Base-by-base conservation (phyloP, 2,797 vertebrate genomes). In the Sebastes matsubarae region DNA sequence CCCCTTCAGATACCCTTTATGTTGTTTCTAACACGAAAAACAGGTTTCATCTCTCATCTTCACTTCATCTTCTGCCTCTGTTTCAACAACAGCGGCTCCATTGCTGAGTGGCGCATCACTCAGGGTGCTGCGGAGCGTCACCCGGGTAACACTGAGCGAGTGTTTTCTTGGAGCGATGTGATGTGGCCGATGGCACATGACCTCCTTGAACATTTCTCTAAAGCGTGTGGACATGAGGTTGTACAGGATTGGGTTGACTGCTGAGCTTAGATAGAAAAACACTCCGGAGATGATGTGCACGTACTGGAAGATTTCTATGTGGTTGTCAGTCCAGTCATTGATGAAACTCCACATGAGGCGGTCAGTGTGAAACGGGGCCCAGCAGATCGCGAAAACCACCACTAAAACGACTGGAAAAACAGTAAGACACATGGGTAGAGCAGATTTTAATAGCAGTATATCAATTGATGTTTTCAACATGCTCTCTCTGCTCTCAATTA, bases 201-300 rank as follows among this genome's bases (percentile, higher is more conserved):
- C 97, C 81, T 98, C 97, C 75, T 92, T 95, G 94, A 99, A 99
- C 96, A 97, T 97, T 93, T 99, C 97, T 22, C 97, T 95, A 85
- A 99, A 99, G 32, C 97, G 97, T 0, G 95, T 97, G 83, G 98
- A 99, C 97, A 99, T 97, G 83, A 99, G 95, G 90, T 97, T 99
- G 94, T 99, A 99, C 13, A 99, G 96, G 80, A 99, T 94, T 0
- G 98, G 98, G 89, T 99, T 99, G 72, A 96, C 92, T 0, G 97
- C 98, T 0, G 97, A 98, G 94, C 98, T 97, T 13, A 99, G 94
- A 88, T 99, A 99, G 95, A 99, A 98, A 92, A 99, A 96, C 77
- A 98, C 88, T 0, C 98, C 98, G 0, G 98, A 99, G 85, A 97
- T 72, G 60, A 98, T 79, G 80, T 99, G 98, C 59, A 98, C 83